These are phyloP conservation scores for Leucosticte australis DNA, from an alignment of 2,113 vertebrate genomes.

Conservation along the genomic window DNA sequence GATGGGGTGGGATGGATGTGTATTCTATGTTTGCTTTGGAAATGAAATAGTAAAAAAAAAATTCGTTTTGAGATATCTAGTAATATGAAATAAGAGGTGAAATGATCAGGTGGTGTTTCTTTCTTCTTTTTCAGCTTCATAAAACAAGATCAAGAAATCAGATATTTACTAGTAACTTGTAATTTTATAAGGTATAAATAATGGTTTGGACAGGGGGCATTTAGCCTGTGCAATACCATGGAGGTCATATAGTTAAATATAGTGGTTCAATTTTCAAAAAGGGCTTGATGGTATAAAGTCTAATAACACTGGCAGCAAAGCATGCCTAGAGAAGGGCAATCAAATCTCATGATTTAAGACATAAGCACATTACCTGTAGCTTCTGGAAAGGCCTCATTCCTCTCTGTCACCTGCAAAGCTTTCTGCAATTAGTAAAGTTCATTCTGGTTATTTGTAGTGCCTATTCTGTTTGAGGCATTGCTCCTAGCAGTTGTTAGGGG, in stretches of 20 bases:
- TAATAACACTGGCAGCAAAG: conserved; percentile 22
- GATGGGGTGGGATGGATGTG: not conserved
- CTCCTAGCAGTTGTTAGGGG: not conserved
- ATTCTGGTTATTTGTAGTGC: not conserved
- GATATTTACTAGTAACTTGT: not conserved
- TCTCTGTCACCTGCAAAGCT: conserved; percentile 19
- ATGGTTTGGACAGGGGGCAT: not conserved
- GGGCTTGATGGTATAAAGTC: not conserved
- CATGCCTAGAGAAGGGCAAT: not conserved
- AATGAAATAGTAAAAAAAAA: not conserved
- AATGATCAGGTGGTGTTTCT: not conserved
- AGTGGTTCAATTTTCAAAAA: conserved; percentile 22
- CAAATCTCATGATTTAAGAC: conserved; percentile 33
- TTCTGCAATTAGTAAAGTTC: conserved; percentile 14
- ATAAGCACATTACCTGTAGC: not conserved
- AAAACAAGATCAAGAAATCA: not conserved
- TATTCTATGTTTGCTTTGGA: not conserved
- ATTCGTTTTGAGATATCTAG: not conserved
- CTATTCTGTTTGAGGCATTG: not conserved
- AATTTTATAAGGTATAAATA: not conserved
- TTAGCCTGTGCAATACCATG: not conserved
- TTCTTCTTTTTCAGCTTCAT: not conserved
- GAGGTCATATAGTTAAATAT: conserved; percentile 24
- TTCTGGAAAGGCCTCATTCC: not conserved
- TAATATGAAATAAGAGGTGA: not conserved